Evolutionary conservation across 2,888 invertebrate genomes (phyloP).

Genomic region (Chrysodeixis includens): DNA sequence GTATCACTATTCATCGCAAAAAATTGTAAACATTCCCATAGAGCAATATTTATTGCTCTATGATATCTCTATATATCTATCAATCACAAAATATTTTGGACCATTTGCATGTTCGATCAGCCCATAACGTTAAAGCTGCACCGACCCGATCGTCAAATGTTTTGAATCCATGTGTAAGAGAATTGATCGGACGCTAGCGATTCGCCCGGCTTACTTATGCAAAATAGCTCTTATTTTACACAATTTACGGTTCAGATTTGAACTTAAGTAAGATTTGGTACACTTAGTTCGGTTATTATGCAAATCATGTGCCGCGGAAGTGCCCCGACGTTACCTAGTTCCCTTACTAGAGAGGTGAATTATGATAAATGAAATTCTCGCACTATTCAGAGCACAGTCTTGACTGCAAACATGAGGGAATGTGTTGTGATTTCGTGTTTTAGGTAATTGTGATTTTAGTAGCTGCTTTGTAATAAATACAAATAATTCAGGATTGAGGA

Average conservation of each 20-base stretch:
- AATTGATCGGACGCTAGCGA: conserved; percentile 78
- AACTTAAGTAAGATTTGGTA: conserved; percentile 62
- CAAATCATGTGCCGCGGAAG: conserved; percentile 84
- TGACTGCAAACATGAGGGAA: conserved; percentile 45
- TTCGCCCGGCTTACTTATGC: conserved; percentile 65
- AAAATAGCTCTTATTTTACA: conserved; percentile 64
- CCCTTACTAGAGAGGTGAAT: conserved; percentile 81
- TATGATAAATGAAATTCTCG: conserved; percentile 80
- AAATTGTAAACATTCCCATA: no score
- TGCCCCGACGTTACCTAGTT: conserved; percentile 81
- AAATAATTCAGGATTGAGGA: no score
- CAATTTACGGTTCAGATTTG: conserved; percentile 70
- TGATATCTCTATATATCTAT: no score
- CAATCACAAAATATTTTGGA: not conserved
- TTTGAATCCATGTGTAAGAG: conserved; percentile 76
- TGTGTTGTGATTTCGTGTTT: conserved; percentile 41
- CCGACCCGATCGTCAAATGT: conserved; percentile 71
- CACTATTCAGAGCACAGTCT: conserved; percentile 61
- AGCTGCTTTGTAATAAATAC: conserved; percentile 6
- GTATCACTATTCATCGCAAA: not conserved
- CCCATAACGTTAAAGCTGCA: not conserved
- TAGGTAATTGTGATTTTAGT: conserved; percentile 21
- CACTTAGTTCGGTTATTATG: conserved; percentile 84
- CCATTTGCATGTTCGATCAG: not conserved
- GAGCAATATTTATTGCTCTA: no score